Conservation (phyloP, 2,888 invertebrate species). For the Tenodera sinensis region DNA sequence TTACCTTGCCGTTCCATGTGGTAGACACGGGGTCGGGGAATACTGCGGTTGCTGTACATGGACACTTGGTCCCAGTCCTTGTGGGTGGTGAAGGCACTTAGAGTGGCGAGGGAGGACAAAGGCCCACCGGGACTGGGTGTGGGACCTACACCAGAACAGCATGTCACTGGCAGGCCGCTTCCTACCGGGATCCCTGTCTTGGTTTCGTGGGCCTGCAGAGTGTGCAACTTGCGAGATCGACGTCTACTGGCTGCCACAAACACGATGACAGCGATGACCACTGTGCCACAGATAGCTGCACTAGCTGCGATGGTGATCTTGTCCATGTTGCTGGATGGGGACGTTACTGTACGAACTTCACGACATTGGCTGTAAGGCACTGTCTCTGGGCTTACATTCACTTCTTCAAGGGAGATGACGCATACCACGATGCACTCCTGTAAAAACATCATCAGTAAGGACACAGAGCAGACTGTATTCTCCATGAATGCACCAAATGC, state of each 20-base stretch:
- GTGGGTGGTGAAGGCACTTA: slow-evolving; percentile 66
- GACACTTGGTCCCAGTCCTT: slow-evolving; percentile 84
- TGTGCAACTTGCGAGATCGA: slow-evolving; percentile 66
- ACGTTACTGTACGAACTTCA: slow-evolving; percentile 81
- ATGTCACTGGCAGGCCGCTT: slow-evolving; percentile 69
- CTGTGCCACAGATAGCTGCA: slow-evolving; percentile 88
- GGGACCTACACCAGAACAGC: slow-evolving; percentile 68
- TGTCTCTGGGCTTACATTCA: slow-evolving; percentile 80
- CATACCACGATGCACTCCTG: slow-evolving; percentile 92
- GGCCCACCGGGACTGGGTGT: slow-evolving; percentile 77
- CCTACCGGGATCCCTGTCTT: slow-evolving; percentile 23
- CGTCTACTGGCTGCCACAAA: slow-evolving; percentile 83
- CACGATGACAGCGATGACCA: slow-evolving; percentile 84
- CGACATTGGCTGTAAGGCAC: slow-evolving; percentile 84
- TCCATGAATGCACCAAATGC: too few relatives aligned
- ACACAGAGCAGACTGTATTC: too few relatives aligned
- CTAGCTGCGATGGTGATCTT: slow-evolving; percentile 92
- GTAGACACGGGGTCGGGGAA: slow-evolving; percentile 83
- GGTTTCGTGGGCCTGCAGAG: slow-evolving; percentile 56
- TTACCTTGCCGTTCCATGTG: slow-evolving; percentile 58
- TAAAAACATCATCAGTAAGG: not conserved
- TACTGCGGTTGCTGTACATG: slow-evolving; percentile 85
- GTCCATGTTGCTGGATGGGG: slow-evolving; percentile 76
- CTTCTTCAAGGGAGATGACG: slow-evolving; percentile 85
- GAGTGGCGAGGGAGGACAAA: slow-evolving; percentile 75